Conservation (phyloP, 2,888 invertebrate species). For the Apamea sordens region DNA sequence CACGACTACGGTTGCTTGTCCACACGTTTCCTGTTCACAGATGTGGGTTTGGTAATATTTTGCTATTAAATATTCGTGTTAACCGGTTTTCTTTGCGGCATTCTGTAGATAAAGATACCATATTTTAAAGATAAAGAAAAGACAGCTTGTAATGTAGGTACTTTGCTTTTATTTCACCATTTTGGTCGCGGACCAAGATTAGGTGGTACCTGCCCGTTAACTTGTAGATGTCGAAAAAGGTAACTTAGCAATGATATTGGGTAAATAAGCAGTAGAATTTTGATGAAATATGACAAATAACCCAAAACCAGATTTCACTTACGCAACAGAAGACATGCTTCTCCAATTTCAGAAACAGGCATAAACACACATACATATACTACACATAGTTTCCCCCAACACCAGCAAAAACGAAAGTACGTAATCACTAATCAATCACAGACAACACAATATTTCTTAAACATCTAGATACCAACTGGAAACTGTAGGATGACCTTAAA, state of each 20-base stretch:
- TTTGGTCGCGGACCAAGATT: background rate
- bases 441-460: background rate
- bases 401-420: background rate
- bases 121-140: conserved; percentile 34
- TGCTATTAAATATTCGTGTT: conserved; percentile 45
- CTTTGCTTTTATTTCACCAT: conserved; percentile 26
- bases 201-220: background rate
- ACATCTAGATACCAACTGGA: background rate
- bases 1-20: conserved; percentile 42
- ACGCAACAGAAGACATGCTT: background rate
- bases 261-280: background rate
- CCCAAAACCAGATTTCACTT: background rate
- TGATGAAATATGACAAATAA: background rate
- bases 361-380: background rate
- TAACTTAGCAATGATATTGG: background rate
- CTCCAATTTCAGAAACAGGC: background rate
- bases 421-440: background rate
- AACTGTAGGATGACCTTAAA: background rate
- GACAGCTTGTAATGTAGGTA: conserved; percentile 17
- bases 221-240: conserved; percentile 1
- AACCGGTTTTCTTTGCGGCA: conserved; percentile 49
- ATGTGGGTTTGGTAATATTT: conserved; percentile 51
- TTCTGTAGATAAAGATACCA: conserved; percentile 25
- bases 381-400: rapidly evolving
- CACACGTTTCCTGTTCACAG: conserved; percentile 43